Conservation (phyloP, 2,888 invertebrate species). For the Ferrisia virgata region DNA sequence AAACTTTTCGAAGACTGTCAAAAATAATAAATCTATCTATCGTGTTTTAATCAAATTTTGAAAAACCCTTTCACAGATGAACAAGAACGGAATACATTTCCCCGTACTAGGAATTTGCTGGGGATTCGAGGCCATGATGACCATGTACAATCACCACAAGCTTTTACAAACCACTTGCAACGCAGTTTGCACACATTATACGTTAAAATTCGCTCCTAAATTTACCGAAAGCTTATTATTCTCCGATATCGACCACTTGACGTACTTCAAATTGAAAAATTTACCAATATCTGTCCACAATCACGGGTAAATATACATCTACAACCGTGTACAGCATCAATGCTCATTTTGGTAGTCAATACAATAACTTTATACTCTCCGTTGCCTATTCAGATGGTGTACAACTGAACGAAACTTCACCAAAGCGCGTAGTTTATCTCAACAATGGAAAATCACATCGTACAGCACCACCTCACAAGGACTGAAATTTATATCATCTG, state of each 20-base stretch:
- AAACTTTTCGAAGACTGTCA: no score
- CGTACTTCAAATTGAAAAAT: neutral
- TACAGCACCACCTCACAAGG: neutral
- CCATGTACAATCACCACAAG: slow-evolving; percentile 50
- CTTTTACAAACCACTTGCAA: neutral
- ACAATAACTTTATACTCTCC: no score
- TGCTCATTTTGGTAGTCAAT: no score
- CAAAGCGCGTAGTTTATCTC: neutral
- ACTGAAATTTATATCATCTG: slow-evolving; percentile 46
- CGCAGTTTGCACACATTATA: slow-evolving; percentile 2
- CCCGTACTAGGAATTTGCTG: slow-evolving; percentile 87
- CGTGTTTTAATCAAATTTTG: no score
- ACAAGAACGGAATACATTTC: slow-evolving; percentile 69
- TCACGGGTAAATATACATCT: slow-evolving; percentile 1
- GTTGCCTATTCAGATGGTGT: neutral
- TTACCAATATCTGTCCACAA: neutral
- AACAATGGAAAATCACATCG: slow-evolving; percentile 15
- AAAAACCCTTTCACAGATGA: no score
- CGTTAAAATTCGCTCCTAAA: neutral
- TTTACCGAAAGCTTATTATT: neutral
- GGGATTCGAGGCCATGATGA: slow-evolving; percentile 77
- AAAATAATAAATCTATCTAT: no score
- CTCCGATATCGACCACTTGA: neutral
- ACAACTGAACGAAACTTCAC: slow-evolving; percentile 20
- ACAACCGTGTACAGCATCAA: no score